Evolutionary conservation across 2,113 vertebrate genomes (phyloP), one percentile per base, ranked within the genome.

Genomic region (Mormyrus iriodes): DNA sequence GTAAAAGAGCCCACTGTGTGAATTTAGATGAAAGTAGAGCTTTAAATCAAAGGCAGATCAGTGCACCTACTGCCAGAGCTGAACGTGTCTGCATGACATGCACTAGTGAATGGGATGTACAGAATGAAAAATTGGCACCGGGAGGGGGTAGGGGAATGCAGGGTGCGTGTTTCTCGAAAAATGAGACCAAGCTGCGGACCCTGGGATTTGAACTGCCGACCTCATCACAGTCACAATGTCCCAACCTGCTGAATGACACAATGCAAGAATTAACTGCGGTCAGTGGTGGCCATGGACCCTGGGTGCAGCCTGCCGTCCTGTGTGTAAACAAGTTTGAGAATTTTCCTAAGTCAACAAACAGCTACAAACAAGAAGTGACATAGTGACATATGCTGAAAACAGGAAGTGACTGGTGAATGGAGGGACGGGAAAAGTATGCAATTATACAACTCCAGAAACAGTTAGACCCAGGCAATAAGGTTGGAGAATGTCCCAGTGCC

Each of bases 301-400:
- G 9, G 44, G 2, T 44, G 39, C 52, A n/a, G 31, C 27, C 61
- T 39, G 24, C 55, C 55, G 0, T 13, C 39, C 89, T 24, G 61
- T 79, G 61, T 35, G 13, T 3, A 24, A n/a, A 61, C 46, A n/a
- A 52, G 8, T 27, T 27, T 84, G 86, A 42, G 31, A 7, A 39
- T 46, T 44, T n/a, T 58, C 52, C 31, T n/a, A 51, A n/a, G 49
- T 24, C 4, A 24, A 31, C 7, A 19, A 53, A 42, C 52, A 85
- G 73, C 89, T 90, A 79, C 52, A 88, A 83, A 88, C 53, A 61
- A 46, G 86, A 83, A 82, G 55, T 19, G 53, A 58, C 31, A 53
- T 3, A 10, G 58, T 35, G 42, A 58, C 31, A 27, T 12, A 31
- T 76, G 48, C 52, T 86, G 21, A 35, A 35, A 3, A 52, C 55